Conservation (phyloP, 1,140 invertebrate species). For the Nymphalis io region DNA sequence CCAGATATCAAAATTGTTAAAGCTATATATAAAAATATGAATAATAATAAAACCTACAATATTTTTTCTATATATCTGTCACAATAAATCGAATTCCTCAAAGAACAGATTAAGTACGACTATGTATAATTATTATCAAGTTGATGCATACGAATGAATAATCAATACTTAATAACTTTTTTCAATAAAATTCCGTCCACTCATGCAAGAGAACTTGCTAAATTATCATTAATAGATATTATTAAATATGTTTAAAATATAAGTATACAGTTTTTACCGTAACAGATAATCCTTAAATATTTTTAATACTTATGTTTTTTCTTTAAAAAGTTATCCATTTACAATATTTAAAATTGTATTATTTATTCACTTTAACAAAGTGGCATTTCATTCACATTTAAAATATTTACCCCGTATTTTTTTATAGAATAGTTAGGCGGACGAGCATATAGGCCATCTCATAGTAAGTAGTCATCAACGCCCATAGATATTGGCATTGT, state of each 20-base stretch:
- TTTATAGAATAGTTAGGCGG: too few relatives aligned
- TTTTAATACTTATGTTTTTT: background rate
- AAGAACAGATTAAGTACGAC: background rate
- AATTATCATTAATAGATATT: background rate
- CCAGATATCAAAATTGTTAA: background rate
- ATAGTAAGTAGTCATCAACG: too few relatives aligned
- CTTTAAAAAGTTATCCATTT: background rate
- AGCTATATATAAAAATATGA: background rate
- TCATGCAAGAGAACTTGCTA: background rate
- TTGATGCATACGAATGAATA: too few relatives aligned
- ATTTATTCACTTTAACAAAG: too few relatives aligned
- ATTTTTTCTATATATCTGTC: constrained; percentile 10
- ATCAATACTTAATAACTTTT: background rate
- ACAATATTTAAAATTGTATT: too few relatives aligned
- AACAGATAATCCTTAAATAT: background rate
- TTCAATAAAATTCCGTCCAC: constrained; percentile 34
- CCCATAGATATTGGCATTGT: too few relatives aligned
- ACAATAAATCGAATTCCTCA: background rate
- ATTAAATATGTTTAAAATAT: too few relatives aligned
- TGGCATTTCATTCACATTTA: too few relatives aligned
- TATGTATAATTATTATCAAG: background rate
- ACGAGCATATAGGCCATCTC: too few relatives aligned
- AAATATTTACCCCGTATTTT: too few relatives aligned
- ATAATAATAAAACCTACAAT: background rate
- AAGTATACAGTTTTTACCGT: background rate